Evolutionary conservation across 2,113 vertebrate species (phyloP), one percentile per base, ranked within the genome.

Genomic region (Oncorhynchus tshawytscha): DNA sequence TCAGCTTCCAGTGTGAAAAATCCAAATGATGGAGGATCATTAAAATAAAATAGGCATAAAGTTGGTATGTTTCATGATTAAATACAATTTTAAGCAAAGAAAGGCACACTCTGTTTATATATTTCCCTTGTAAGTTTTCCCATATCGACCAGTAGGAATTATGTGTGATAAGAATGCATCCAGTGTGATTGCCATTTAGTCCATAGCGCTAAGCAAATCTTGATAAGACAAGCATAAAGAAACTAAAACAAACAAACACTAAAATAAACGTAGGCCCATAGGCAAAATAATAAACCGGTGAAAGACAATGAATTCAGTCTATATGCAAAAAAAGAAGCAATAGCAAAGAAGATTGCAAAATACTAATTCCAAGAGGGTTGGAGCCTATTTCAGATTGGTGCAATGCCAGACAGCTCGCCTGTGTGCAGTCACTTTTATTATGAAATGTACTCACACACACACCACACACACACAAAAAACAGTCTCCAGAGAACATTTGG

Each of bases 31-130:
- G 59, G 59, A 24, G 18, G n/a, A 3, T 62, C 2, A 62, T 62
- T 8, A 2, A 62, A 62, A 62, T 62, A 62, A 5, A 62, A 62
- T 57, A 62, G n/a, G 6, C 59, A 62, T 22, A 8, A 79, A 89
- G 89, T 89, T 88, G 78, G 85, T 89, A 86, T 71, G 67, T 81
- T 85, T 85, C 59, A 85, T 87, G 79, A 82, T 70, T 49, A 82
- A 83, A 84, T 88, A 81, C 71, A 70, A 5, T 75, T 76, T 13
- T 29, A 71, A 79, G 71, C 79, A 80, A 76, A 62, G n/a, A 22
- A 62, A 62, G 4, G 18, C n/a, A 8, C 6, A 62, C 6, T 62
- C 59, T 22, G n/a, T 15, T 6, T 22, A 62, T 22, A 24, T 22
- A 62, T 22, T 62, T 8, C 7, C 59, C 59, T 3, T 54, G 59